A percentile compares a stretch with the other conserved stretches of the same genome.
Conservation (phyloP, 2,888 invertebrate genomes). For the Xanthorhoe spadicearia region DNA sequence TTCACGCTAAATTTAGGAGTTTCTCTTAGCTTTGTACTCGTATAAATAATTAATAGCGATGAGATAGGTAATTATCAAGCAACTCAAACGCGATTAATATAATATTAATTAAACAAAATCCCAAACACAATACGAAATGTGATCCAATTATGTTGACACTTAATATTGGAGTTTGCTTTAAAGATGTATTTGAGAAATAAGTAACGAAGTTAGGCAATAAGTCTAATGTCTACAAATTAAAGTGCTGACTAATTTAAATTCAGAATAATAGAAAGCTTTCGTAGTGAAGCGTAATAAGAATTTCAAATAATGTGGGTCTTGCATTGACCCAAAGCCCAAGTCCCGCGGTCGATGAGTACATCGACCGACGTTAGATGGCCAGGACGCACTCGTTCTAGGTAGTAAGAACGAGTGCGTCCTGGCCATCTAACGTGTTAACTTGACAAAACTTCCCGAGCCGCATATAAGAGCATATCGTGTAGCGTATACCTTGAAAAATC, state of each 20-base stretch:
- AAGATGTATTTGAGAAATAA: conserved; percentile 7
- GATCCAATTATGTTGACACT: conserved; percentile 7
- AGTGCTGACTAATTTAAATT: conserved; percentile 3
- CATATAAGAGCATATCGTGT: too few relatives aligned
- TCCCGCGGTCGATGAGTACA: too few relatives aligned
- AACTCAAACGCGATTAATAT: neutral
- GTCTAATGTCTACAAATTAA: conserved; percentile 2
- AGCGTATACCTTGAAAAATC: too few relatives aligned
- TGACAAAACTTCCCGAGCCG: too few relatives aligned
- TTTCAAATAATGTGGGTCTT: too few relatives aligned
- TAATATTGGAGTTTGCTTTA: conserved; percentile 15
- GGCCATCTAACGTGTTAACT: too few relatives aligned
- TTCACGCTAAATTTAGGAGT: too few relatives aligned
- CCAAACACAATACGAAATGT: neutral
- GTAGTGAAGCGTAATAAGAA: neutral
- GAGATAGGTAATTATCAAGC: neutral
- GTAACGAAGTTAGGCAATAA: conserved; percentile 7
- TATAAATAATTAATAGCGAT: neutral
- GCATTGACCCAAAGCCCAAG: too few relatives aligned
- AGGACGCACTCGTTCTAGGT: too few relatives aligned
- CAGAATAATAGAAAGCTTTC: neutral
- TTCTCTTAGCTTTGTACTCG: too few relatives aligned
- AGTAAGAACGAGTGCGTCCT: too few relatives aligned
- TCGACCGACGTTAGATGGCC: too few relatives aligned
- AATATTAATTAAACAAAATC: conserved; percentile 1